phyloP scores from a whole-genome alignment of 2,797 vertebrate genomes.

The Sardinella longiceps region DNA sequence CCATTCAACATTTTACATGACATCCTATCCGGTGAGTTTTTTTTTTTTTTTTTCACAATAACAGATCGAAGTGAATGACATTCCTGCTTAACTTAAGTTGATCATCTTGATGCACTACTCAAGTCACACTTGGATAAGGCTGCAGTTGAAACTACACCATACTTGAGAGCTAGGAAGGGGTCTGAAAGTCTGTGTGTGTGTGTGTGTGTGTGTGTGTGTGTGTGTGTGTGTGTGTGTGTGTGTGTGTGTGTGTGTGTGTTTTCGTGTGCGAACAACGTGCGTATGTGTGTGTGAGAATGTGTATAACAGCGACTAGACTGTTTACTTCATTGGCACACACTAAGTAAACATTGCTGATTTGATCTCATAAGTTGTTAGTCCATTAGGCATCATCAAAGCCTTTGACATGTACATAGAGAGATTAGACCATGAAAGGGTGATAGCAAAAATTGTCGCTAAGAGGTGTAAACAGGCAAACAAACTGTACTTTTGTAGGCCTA shows the following conservation, averaged over 20 bases:
- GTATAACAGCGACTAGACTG: background rate
- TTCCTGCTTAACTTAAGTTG: background rate
- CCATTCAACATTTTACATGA: background rate
- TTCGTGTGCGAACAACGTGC: too few species aligned
- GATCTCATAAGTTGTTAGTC: background rate
- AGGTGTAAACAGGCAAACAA: background rate
- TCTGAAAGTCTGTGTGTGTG: background rate
- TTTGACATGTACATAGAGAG: background rate
- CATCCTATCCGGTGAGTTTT: background rate
- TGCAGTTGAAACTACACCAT: background rate
- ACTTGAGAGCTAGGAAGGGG: background rate
- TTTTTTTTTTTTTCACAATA: too few species aligned
- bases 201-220: background rate
- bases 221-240: background rate
- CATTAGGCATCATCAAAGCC: background rate
- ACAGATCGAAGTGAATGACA: background rate
- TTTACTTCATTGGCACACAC: background rate
- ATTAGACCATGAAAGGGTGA: background rate
- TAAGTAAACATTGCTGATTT: slow-evolving; percentile 12
- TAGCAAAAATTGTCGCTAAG: background rate
- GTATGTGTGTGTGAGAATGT: background rate
- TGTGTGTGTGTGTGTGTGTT: background rate
- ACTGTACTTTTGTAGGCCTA: background rate
- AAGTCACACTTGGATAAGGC: background rate
- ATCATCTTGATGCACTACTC: background rate